phyloP scores from a whole-genome alignment of 2,113 vertebrate genomes.

The Carassius gibelio region DNA sequence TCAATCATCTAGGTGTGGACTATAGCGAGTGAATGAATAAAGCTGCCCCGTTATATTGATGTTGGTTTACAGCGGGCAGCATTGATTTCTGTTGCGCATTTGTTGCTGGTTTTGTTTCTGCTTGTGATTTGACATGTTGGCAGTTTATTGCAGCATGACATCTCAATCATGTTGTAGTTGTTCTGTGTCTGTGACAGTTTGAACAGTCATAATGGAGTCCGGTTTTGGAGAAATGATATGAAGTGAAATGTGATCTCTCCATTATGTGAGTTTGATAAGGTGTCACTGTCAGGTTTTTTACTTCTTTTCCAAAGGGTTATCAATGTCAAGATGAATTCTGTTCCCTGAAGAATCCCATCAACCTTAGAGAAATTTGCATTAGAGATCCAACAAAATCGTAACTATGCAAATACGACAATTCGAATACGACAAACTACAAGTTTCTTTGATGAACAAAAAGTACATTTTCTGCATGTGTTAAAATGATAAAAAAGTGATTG shows the following conservation, averaged over 20 bases:
- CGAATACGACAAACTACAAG: no score
- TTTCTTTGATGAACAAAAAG: no score
- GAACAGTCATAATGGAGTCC: not conserved
- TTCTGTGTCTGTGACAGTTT: not conserved
- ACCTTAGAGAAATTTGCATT: not conserved
- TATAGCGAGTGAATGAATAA: constrained; percentile 8
- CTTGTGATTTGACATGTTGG: constrained; percentile 1
- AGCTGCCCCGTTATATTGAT: not conserved
- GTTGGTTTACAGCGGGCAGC: not conserved
- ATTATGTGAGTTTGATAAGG: not conserved
- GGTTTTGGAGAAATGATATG: not conserved
- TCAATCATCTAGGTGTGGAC: constrained; percentile 16
- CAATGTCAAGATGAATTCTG: not conserved
- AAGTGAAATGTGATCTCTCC: not conserved
- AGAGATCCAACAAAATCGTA: not conserved
- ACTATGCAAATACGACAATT: not conserved
- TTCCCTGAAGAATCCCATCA: not conserved
- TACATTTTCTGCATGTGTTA: no score
- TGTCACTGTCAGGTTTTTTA: not conserved
- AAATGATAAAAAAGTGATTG: no score
- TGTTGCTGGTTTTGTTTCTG: constrained; percentile 12
- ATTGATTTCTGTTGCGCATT: constrained; percentile 18
- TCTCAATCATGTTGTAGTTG: not conserved
- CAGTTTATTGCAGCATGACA: constrained; percentile 9
- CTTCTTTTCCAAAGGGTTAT: not conserved